These are phyloP conservation scores for Acleris laterana DNA, from an alignment of 2,888 invertebrate species.

Conservation along the genomic window DNA sequence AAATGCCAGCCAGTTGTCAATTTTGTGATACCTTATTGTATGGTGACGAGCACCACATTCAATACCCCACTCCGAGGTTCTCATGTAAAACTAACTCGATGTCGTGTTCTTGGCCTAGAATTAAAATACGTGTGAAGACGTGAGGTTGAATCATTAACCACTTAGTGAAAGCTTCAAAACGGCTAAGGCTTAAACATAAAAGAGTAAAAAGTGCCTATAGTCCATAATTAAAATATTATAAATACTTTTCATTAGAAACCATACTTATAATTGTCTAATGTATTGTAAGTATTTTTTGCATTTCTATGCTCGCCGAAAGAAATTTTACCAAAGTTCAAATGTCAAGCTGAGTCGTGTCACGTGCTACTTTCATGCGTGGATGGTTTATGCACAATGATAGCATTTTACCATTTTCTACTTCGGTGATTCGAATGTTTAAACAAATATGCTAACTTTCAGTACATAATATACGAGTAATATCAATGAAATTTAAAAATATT, in stretches of 20 bases:
- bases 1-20: no score
- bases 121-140: no score
- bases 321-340: conserved; percentile 29
- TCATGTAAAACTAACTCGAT: no score
- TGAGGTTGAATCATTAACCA: neutral
- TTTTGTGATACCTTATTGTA: no score
- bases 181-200: neutral
- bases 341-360: conserved; percentile 19
- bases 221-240: neutral
- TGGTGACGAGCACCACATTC: no score
- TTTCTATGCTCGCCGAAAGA: conserved; percentile 5
- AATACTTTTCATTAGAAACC: neutral
- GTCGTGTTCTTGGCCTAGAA: no score
- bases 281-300: neutral
- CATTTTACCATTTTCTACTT: neutral
- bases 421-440: no score
- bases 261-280: neutral
- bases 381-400: conserved; percentile 8
- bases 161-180: neutral
- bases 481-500: no score
- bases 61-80: no score
- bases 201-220: neutral
- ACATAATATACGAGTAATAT: no score
- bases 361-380: conserved; percentile 19
- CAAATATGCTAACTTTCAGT: no score